Conservation (phyloP, 2,113 vertebrate species). For the Philantomba maxwellii region DNA sequence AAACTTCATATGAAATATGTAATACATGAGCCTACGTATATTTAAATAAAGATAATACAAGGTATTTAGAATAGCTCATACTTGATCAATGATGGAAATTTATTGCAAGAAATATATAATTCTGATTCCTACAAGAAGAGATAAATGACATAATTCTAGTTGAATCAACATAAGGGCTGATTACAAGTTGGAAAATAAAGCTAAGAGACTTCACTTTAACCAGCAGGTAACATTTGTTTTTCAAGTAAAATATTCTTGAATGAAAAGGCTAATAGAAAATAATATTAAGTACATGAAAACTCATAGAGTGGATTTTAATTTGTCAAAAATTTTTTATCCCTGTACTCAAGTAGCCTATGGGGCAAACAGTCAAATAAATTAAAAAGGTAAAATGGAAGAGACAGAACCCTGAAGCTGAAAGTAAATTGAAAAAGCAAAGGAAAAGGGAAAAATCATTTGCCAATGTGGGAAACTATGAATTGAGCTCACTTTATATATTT, state of each 20-base stretch:
- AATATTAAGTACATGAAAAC: conserved; percentile 50
- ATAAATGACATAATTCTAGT: neutral
- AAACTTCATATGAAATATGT: neutral
- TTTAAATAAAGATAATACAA: neutral
- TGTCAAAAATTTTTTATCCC: conserved; percentile 1
- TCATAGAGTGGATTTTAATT: neutral
- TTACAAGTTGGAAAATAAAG: conserved; percentile 29
- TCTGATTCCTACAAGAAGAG: neutral
- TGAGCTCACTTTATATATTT: neutral
- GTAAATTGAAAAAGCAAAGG: neutral
- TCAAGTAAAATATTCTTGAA: conserved; percentile 54
- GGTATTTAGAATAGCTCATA: neutral
- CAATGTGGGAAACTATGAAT: neutral
- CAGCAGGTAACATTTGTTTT: conserved; percentile 40
- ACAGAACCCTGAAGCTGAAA: neutral
- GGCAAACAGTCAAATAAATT: neutral
- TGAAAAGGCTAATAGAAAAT: conserved; percentile 49
- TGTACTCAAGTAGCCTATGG: neutral
- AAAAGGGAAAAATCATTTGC: neutral
- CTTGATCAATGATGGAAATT: neutral
- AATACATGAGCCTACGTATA: neutral
- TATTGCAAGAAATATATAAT: conserved; percentile 35
- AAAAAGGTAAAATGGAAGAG: neutral
- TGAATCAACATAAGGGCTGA: neutral
- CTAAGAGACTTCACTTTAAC: conserved; percentile 41